Percentiles rank a stretch among this genome's conserved stretches.
Conservation (phyloP, 2,888 invertebrate genomes). For the Eumerus sabulonum region DNA sequence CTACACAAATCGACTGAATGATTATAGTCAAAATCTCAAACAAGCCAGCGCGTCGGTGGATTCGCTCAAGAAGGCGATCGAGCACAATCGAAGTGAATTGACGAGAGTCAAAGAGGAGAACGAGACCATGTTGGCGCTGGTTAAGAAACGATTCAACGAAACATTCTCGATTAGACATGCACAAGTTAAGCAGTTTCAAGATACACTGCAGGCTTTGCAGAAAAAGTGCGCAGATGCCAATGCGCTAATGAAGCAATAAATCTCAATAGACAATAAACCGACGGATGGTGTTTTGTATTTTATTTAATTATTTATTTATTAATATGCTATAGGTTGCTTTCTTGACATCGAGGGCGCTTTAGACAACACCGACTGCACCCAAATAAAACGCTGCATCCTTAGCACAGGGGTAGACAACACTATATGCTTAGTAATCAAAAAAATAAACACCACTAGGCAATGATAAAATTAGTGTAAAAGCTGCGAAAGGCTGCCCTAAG, state of each 20-base stretch:
- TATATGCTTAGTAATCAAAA: too few species aligned
- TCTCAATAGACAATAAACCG: background rate
- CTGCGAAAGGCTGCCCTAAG: too few species aligned
- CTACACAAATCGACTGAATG: slow-evolving; percentile 22
- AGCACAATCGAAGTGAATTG: slow-evolving; percentile 2
- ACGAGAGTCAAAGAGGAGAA: slow-evolving; percentile 19
- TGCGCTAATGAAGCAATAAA: slow-evolving; percentile 9
- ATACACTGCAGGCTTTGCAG: slow-evolving; percentile 11
- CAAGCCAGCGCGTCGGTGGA: background rate
- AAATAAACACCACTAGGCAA: too few species aligned
- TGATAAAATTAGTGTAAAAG: too few species aligned
- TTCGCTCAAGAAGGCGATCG: slow-evolving; percentile 5
- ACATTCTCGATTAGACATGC: slow-evolving; percentile 13
- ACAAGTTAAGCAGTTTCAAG: slow-evolving; percentile 31
- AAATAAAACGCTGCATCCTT: too few species aligned
- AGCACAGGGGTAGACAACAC: too few species aligned
- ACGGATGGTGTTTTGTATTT: background rate
- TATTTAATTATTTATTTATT: too few species aligned
- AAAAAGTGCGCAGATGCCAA: slow-evolving; percentile 33
- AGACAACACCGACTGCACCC: too few species aligned
- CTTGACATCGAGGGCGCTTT: too few species aligned
- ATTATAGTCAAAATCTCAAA: slow-evolving; percentile 8
- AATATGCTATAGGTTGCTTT: too few species aligned
- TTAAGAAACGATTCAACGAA: slow-evolving; percentile 39
- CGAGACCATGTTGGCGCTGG: slow-evolving; percentile 33